These are phyloP conservation scores for Aldrovandia affinis DNA, from an alignment of 2,797 vertebrate species.

Conservation along the genomic window DNA sequence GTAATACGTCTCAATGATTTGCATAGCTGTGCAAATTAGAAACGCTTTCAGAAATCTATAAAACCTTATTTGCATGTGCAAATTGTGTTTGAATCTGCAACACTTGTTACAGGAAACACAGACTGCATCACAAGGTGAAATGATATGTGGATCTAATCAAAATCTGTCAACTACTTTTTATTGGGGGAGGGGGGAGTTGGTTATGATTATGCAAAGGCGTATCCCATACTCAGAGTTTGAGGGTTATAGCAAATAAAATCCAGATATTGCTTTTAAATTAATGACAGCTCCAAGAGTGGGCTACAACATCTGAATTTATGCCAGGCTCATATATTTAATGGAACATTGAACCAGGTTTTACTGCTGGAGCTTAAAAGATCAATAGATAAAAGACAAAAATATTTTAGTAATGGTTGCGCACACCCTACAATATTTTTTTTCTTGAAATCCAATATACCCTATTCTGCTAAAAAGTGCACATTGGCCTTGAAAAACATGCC, in stretches of 20 bases:
- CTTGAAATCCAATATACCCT: not conserved
- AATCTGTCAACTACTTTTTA: not conserved
- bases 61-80: not conserved
- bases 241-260: not conserved
- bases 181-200: not conserved
- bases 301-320: not conserved
- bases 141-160: not conserved
- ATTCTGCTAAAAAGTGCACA: not conserved
- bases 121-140: not conserved
- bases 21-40: not conserved
- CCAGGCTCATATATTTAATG: not conserved
- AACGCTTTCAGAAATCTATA: not conserved
- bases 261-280: not conserved
- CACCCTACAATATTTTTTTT: not conserved
- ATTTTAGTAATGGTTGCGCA: not conserved
- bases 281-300: not conserved
- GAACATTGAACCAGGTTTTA: not conserved
- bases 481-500: not conserved
- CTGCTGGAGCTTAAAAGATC: not conserved
- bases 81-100: not conserved
- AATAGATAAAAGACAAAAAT: not conserved
- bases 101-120: too few species aligned
- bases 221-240: not conserved
- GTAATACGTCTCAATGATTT: too few species aligned
- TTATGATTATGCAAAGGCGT: not conserved